Evolutionary conservation across 2,797 vertebrate species (phyloP), one percentile per base, ranked within the genome.

Genomic region (Anguilla pacifica): DNA sequence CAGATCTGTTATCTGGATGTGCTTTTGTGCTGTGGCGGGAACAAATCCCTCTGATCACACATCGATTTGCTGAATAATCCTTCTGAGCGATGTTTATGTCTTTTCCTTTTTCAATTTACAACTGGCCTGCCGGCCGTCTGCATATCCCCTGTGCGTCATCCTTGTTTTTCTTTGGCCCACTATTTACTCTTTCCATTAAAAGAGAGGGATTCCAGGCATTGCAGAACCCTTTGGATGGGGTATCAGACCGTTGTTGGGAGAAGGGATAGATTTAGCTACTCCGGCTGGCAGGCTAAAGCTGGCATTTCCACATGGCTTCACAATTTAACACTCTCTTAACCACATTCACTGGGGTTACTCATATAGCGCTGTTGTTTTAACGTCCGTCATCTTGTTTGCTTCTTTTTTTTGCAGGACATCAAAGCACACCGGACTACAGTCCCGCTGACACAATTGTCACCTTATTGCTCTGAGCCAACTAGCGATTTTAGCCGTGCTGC

Each of bases 11-110:
- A 92, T 94, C 93, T 93, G 93, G 92, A 89, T 88, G 92, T 91
- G 92, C 93, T 72, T 87, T 93, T 92, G 93, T 94, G 93, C 89
- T 90, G 92, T 90, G 89, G 88, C 87, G 89, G 92, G 92, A 91
- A 91, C 92, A 96, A 96, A 96, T 95, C 95, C 95, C 95, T 87
- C 89, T 94, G 94, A 95, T 95, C 94, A 95, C 93, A 94, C 90
- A 91, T 94, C 93, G 83, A 92, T 94, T 93, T 93, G 93, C 92
- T 88, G 89, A 90, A 90, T 96, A 96, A 96, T 96, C 96, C 94
- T 91, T 91, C 92, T 91, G 89, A 91, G 89, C 82, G 89, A 89
- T 94, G 94, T 96, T 95, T 94, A 96, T 95, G 91, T 95, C 94
- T 94, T 95, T 95, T 88, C 22, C 92, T 89, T 85, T 93, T 94